These are phyloP conservation scores for Xenentodon cancila DNA, from an alignment of 2,797 vertebrate genomes.

Conservation along the genomic window DNA sequence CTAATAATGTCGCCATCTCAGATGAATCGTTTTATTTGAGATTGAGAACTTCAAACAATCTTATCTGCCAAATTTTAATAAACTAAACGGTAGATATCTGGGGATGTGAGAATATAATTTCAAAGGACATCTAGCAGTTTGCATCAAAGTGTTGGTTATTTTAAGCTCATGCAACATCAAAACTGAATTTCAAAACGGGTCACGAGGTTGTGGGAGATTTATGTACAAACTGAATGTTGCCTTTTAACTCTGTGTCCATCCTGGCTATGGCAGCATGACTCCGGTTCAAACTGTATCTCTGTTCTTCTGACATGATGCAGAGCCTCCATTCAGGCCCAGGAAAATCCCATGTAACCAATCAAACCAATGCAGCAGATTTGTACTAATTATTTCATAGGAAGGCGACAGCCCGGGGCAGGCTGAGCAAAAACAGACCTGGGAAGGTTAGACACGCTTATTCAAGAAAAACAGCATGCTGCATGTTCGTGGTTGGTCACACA, in stretches of 20 bases:
- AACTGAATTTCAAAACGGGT: too few relatives aligned
- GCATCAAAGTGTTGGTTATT: conserved; percentile 63
- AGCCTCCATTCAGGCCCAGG: conserved; percentile 66
- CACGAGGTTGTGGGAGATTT: too few relatives aligned
- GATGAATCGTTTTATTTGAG: conserved; percentile 40
- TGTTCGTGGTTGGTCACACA: conserved; percentile 54
- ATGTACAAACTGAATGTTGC: too few relatives aligned
- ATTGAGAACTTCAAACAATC: conserved; percentile 29
- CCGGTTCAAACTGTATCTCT: conserved; percentile 67
- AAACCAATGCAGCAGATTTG: conserved; percentile 74
- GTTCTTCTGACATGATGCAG: conserved; percentile 74
- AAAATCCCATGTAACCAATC: conserved; percentile 79
- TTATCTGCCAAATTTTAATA: conserved; percentile 19
- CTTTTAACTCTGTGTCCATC: conserved; percentile 40
- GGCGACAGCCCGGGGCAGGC: conserved; percentile 56
- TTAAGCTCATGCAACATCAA: conserved; percentile 47
- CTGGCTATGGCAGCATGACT: conserved; percentile 45
- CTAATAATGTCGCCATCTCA: conserved; percentile 47
- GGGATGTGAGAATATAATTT: conserved; percentile 49
- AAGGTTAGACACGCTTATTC: conserved; percentile 67
- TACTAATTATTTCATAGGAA: conserved; percentile 74
- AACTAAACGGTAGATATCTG: conserved; percentile 38
- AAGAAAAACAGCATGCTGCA: conserved; percentile 64
- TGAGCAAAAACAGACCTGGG: conserved; percentile 72
- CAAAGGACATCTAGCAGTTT: conserved; percentile 44